Base-by-base conservation (phyloP, 2,113 vertebrate genomes). In the Leptodactylus fuscus region DNA sequence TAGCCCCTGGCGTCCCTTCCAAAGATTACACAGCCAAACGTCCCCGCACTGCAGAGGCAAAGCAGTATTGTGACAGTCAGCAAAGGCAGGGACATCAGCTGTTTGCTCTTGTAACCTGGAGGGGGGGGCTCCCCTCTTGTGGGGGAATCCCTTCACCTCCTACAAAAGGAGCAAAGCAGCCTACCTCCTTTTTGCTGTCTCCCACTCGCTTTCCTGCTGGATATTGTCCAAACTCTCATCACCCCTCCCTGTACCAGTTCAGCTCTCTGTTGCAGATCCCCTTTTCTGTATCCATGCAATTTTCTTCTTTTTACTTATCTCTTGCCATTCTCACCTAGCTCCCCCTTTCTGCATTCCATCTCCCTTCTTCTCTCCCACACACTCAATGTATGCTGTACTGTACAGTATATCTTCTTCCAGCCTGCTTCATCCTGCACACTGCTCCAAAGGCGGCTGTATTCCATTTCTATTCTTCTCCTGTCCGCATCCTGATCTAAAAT, bases 1-100 rank as follows among this genome's bases (percentile, higher is more conserved):
- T 27, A 79, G 83, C 58, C 83, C 48, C 83, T 85, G 62, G 75
- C 76, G 48, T 41, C 76, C 62, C 83, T 85, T 77, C 29, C 32
- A 55, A 44, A 85, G 44, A 85, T 85, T 79, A 69, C 75, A 85
- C 75, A 70, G 46, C 34, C 83, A 80, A 41, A 58, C 75, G 62
- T 80, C 83, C 83, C 83, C 48, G 83, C 83, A 85, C 83, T 85
- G 83, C 83, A 85, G 83, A 85, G 83, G 83, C 41, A 80, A 51
- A 70, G 75, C 75, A 70, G 83, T 77, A 55, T 38, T 70, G 83
- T 79, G 83, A 85, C 83, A 78, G 74, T 80, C 71, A 77, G 76
- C 38, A 58, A 70, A 65, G 77, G 75, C 62, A 71, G 55, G 36
- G 83, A 41, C 75, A 83, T 83, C 81, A 80, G 75, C 60, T 79